Percentiles rank a stretch among this genome's conserved stretches.
These are phyloP conservation scores for Mercenaria mercenaria DNA, from an alignment of 1,140 invertebrate species.

Conservation along the genomic window DNA sequence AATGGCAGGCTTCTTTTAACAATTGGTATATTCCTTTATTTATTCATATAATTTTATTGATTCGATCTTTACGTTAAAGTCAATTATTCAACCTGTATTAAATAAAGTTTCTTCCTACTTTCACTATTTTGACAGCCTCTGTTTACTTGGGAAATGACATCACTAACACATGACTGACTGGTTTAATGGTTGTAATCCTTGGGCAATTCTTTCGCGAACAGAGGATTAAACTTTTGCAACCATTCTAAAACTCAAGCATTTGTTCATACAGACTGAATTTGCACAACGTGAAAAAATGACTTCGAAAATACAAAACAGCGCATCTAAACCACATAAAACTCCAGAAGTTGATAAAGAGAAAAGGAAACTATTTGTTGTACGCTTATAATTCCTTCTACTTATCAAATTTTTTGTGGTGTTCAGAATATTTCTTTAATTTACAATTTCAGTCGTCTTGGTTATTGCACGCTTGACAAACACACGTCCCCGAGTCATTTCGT, in stretches of 20 bases:
- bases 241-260: neutral
- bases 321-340: neutral
- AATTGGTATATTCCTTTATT: too few species aligned
- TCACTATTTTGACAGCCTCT: neutral
- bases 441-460: too few species aligned
- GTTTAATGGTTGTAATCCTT: neutral
- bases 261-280: neutral
- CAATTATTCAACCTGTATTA: too few species aligned
- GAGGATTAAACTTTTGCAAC: neutral
- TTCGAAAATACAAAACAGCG: neutral
- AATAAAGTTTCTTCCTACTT: neutral
- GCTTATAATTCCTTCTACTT: neutral
- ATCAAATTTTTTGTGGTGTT: too few species aligned
- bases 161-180: constrained; percentile 62
- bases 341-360: neutral
- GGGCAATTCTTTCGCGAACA: neutral
- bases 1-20: too few species aligned
- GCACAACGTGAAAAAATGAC: neutral
- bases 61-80: too few species aligned
- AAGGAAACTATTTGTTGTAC: constrained; percentile 14
- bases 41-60: too few species aligned
- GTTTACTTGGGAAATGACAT: constrained; percentile 60
- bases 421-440: too few species aligned
- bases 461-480: too few species aligned
- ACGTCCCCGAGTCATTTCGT: too few species aligned